A percentile compares a stretch with the other conserved stretches of the same genome.
Conservation (phyloP, 2,888 invertebrate species). For the Phragmatobia fuliginosa region DNA sequence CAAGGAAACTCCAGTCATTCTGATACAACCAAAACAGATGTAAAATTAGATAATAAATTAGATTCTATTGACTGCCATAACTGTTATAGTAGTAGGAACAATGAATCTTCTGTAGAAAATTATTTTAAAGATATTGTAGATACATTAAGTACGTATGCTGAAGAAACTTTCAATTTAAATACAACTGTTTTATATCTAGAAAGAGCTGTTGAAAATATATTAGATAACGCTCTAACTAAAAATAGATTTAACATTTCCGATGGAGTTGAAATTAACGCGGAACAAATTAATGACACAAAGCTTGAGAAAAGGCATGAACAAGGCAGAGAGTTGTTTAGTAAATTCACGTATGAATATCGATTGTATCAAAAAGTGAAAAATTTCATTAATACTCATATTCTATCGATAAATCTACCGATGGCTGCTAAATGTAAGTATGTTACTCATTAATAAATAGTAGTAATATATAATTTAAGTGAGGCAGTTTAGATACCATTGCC, state of each 20-base stretch:
- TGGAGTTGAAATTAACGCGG: constrained; percentile 83
- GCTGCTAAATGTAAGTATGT: constrained; percentile 88
- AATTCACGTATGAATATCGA: constrained; percentile 83
- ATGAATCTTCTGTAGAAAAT: constrained; percentile 52
- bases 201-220: constrained; percentile 83
- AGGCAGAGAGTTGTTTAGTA: constrained; percentile 74
- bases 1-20: constrained; percentile 67
- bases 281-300: constrained; percentile 38
- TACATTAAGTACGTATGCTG: constrained; percentile 65
- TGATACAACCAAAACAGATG: constrained; percentile 72
- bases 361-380: constrained; percentile 86
- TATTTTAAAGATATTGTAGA: constrained; percentile 67
- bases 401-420: constrained; percentile 89
- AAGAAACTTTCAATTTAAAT: constrained; percentile 70
- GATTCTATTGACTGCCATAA: constrained; percentile 80
- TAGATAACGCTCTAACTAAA: constrained; percentile 86
- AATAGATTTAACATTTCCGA: constrained; percentile 87
- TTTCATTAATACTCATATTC: constrained; percentile 87
- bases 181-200: constrained; percentile 77
- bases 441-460: not conserved
- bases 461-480: not conserved
- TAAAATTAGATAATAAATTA: constrained; percentile 71
- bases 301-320: constrained; percentile 44
- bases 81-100: constrained; percentile 73
- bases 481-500: too few relatives aligned